phyloP scores from a whole-genome alignment of 2,113 vertebrate species.

The Argyrosomus japonicus region DNA sequence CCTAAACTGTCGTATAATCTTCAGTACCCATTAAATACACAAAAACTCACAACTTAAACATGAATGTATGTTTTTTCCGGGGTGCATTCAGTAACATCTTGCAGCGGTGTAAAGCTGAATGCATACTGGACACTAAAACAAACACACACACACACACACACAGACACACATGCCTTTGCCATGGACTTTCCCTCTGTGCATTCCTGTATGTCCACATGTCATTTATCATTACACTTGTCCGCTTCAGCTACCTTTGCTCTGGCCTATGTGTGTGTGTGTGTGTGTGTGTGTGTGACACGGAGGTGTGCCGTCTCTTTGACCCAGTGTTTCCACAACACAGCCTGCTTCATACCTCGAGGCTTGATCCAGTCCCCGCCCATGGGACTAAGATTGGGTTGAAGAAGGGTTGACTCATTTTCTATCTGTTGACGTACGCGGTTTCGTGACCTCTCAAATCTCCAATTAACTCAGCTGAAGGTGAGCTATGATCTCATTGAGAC shows the following conservation, averaged over 20 bases:
- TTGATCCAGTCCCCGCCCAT: slow-evolving; percentile 25
- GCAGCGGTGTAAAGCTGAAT: slow-evolving; percentile 3
- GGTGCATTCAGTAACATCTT: background rate
- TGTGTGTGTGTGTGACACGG: slow-evolving; percentile 33
- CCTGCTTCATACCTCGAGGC: slow-evolving; percentile 19
- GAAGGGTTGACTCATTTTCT: slow-evolving; percentile 26
- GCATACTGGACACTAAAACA: background rate
- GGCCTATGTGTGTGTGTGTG: slow-evolving; percentile 15
- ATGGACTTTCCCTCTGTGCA: slow-evolving; percentile 8
- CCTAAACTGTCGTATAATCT: background rate
- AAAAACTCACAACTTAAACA: background rate
- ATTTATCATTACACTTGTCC: background rate
- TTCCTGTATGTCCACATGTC: slow-evolving; percentile 12
- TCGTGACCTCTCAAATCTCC: slow-evolving; percentile 47
- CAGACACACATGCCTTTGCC: slow-evolving; percentile 4
- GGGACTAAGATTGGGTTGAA: background rate
- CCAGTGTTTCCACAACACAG: slow-evolving; percentile 67
- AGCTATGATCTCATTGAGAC: slow-evolving; percentile 58
- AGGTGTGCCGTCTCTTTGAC: slow-evolving; percentile 43
- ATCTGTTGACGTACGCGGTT: slow-evolving; percentile 31
- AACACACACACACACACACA: background rate
- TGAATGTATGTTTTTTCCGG: background rate
- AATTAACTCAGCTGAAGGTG: slow-evolving; percentile 47
- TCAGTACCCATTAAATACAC: background rate
- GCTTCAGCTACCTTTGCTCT: background rate